phyloP scores from a whole-genome alignment of 2,797 vertebrate genomes.

The Carduelis carduelis region DNA sequence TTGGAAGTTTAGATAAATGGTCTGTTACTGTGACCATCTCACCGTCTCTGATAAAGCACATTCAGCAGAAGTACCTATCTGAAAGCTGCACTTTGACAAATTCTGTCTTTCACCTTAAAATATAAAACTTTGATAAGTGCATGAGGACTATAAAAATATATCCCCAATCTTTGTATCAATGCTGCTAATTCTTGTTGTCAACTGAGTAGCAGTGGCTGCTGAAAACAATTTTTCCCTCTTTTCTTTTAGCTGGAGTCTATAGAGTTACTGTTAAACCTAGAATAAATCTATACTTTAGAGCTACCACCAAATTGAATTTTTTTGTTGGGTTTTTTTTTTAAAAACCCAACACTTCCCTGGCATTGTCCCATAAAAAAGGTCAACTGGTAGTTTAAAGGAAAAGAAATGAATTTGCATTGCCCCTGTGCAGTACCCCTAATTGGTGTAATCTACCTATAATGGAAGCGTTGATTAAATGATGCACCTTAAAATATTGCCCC shows the following conservation, averaged over 20 bases:
- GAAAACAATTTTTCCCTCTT: not conserved
- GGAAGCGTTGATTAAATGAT: not conserved
- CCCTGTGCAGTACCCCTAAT: not conserved
- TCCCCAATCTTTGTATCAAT: not conserved
- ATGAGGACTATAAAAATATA: not conserved
- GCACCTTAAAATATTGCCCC: not conserved
- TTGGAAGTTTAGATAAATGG: not conserved
- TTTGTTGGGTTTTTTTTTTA: fast-evolving
- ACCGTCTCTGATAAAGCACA: not conserved
- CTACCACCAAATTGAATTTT: not conserved
- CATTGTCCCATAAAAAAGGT: not conserved
- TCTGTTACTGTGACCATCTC: not conserved
- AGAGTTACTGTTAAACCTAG: not conserved
- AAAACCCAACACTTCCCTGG: not conserved
- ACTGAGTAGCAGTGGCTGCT: not conserved
- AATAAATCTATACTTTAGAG: not conserved
- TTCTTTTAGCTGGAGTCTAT: not conserved
- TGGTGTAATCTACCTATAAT: not conserved
- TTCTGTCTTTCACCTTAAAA: not conserved
- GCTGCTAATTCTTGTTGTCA: not conserved
- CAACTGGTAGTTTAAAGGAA: not conserved
- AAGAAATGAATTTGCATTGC: not conserved
- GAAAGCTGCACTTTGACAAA: not conserved
- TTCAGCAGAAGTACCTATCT: not conserved
- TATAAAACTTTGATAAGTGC: not conserved